These are phyloP conservation scores for Lineus longissimus DNA, from an alignment of 1,140 invertebrate genomes.

Conservation along the genomic window DNA sequence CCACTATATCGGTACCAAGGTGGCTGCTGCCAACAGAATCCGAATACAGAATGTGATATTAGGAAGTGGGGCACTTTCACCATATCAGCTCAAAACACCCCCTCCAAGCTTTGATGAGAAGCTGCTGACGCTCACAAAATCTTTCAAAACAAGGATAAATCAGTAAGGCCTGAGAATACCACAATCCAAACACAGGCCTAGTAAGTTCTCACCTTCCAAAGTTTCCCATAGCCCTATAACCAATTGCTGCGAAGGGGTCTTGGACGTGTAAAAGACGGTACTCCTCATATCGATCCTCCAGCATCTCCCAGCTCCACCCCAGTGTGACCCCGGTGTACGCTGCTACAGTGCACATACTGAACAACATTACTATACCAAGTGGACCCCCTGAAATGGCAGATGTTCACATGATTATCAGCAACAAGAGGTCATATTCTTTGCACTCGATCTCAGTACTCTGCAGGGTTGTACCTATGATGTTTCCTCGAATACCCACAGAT, in stretches of 20 bases:
- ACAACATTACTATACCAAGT: conserved; percentile 61
- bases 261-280: conserved; percentile 58
- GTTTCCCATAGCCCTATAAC: conserved; percentile 60
- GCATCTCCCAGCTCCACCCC: conserved; percentile 66
- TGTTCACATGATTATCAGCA: too few species aligned
- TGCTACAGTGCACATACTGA: conserved; percentile 61
- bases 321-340: conserved; percentile 59
- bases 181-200: neutral
- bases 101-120: conserved; percentile 68
- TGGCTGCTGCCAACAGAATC: conserved; percentile 62
- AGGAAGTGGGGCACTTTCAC: conserved; percentile 58
- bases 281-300: conserved; percentile 65
- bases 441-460: too few species aligned
- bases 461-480: too few species aligned
- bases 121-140: conserved; percentile 57
- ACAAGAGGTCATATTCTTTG: too few species aligned
- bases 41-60: conserved; percentile 59
- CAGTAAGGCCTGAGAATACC: neutral
- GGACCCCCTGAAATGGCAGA: conserved; percentile 57
- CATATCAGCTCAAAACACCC: conserved; percentile 63
- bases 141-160: conserved; percentile 32
- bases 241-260: conserved; percentile 69
- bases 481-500: too few species aligned
- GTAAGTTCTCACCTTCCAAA: conserved; percentile 59
- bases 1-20: conserved; percentile 64